Percentiles rank a stretch among this genome's conserved stretches.
Conservation (phyloP, 2,888 invertebrate genomes). For the Rhaphigaster nebulosa region DNA sequence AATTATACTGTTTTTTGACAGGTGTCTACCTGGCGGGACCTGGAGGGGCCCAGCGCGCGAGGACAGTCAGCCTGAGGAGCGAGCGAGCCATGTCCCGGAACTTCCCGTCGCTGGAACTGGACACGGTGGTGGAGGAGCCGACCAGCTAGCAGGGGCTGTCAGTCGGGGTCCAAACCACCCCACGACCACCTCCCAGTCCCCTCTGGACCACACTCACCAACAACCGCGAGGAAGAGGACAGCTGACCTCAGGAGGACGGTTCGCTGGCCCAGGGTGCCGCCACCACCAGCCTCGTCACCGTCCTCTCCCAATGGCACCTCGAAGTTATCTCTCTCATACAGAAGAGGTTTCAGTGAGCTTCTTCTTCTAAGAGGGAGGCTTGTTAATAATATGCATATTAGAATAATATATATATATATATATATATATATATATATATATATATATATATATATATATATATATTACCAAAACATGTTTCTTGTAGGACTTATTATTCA, state of each 20-base stretch:
- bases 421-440: not conserved
- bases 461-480: not conserved
- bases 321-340: not conserved
- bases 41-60: conserved; percentile 62
- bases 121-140: conserved; percentile 84
- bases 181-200: conserved; percentile 71
- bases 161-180: conserved; percentile 58
- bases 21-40: conserved; percentile 66
- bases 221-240: conserved; percentile 65
- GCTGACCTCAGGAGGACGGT: conserved; percentile 58
- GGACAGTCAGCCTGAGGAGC: conserved; percentile 73
- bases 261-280: conserved; percentile 40
- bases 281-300: conserved; percentile 28
- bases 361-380: too few species aligned
- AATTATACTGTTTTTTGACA: conserved; percentile 16
- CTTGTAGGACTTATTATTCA: not conserved
- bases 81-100: conserved; percentile 79
- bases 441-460: not conserved
- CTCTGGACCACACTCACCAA: conserved; percentile 86
- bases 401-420: not conserved
- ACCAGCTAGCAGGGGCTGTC: conserved; percentile 71
- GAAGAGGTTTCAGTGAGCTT: conserved; percentile 5
- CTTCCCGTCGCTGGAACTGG: conserved; percentile 84
- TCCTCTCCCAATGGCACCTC: conserved; percentile 4
- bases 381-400: not conserved